Evolutionary conservation across 2,888 invertebrate genomes (phyloP), one percentile per base, ranked within the genome.

Genomic region (Smittia aterrima): DNA sequence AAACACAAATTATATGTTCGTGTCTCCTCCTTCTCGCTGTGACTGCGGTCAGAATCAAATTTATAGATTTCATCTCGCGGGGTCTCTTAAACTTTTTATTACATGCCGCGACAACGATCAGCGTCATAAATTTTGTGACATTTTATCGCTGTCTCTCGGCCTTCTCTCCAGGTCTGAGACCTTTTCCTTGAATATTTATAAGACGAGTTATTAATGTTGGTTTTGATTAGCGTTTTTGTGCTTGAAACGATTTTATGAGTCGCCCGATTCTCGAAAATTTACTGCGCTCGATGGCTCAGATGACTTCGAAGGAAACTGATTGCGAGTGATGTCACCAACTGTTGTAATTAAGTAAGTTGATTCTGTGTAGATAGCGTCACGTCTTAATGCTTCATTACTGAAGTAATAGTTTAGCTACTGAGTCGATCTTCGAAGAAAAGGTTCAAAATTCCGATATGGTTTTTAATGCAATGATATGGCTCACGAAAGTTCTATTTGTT

Each of bases 41-140:
- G 32, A 32, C 32, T 32, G 18, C 58, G 58, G 18, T 9, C 9
- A 11, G 11, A n/a, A 22, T 6, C n/a, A 32, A 66, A 41, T 47
- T 67, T 41, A 67, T 67, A n/a, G 66, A 67, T 67, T 67, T 47
- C 22, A 24, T 24, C 38, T 67, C 38, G 66, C 40, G 67, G 54
- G 22, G n/a, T 20, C n/a, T 68, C 41, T 38, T 68, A 41, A n/a
- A 68, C 16, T 53, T 70, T 70, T 70, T 70, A 70, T 70, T 70
- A 53, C 70, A 54, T 32, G 32, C 70, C 54, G 70, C 54, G 70
- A 70, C 53, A 54, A 68, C 41, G 25, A 54, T 54, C 53, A n/a
- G 20, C 53, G 70, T 70, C 70, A 70, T 70, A 70, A 70, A 70
- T 70, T 70, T 54, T 70, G 70, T 70, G 70, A 70, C 70, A 54